phyloP scores from a whole-genome alignment of 2,888 invertebrate genomes.

The Hybos culiciformis region DNA sequence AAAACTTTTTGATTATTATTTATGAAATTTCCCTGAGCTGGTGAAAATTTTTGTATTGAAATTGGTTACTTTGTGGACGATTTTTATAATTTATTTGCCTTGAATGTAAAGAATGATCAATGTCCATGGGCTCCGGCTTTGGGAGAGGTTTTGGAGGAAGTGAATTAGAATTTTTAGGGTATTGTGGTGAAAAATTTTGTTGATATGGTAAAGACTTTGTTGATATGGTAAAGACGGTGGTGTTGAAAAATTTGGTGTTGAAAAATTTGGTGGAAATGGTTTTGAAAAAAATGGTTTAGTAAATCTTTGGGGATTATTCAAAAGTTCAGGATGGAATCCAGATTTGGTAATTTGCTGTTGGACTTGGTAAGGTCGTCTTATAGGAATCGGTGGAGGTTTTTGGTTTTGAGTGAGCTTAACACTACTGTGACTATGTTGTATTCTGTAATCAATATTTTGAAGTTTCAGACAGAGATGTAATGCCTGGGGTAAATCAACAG shows the following conservation, averaged over 20 bases:
- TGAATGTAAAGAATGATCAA: neutral
- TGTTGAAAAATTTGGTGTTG: too few relatives aligned
- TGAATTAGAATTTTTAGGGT: neutral
- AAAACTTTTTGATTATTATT: too few relatives aligned
- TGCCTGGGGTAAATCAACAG: conserved; percentile 15
- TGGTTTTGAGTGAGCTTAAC: too few relatives aligned
- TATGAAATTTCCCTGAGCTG: too few relatives aligned
- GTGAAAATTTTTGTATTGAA: too few relatives aligned
- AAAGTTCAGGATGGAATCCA: neutral
- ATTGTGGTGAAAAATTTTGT: too few relatives aligned
- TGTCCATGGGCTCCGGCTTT: conserved; percentile 1
- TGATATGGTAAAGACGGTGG: neutral
- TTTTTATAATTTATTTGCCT: conserved; percentile 2
- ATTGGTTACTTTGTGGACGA: too few relatives aligned
- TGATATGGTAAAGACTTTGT: neutral
- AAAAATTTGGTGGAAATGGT: too few relatives aligned
- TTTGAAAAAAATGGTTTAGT: too few relatives aligned
- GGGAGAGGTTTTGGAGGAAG: neutral
- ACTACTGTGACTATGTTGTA: neutral
- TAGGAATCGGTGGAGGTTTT: too few relatives aligned
- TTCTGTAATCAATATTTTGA: conserved; percentile 7
- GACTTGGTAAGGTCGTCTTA: too few relatives aligned
- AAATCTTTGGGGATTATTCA: too few relatives aligned
- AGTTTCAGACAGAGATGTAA: conserved; percentile 12
- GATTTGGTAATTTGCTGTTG: neutral